Conservation (phyloP, 1,140 invertebrate genomes). For the Drosophila persimilis region DNA sequence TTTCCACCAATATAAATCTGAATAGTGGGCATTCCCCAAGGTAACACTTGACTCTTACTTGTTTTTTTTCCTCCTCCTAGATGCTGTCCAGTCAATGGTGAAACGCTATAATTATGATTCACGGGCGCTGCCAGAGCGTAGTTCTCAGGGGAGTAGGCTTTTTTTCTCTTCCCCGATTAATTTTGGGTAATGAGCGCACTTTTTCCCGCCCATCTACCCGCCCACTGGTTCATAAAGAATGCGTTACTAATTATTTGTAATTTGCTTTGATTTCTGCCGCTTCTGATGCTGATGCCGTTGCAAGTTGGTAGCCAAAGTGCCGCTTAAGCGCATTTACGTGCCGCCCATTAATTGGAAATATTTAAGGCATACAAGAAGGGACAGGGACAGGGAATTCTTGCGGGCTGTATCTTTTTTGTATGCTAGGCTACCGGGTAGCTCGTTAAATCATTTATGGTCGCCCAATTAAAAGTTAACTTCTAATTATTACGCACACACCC, state of each 20-base stretch:
- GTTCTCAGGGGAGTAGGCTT: conserved; percentile 16
- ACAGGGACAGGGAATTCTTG: not conserved
- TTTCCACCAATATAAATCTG: not conserved
- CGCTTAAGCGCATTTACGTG: conserved; percentile 60
- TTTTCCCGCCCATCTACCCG: not conserved
- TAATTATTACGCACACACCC: conserved; percentile 50
- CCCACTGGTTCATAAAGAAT: conserved; percentile 24
- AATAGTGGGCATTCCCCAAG: too few species aligned
- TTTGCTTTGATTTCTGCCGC: conserved; percentile 65
- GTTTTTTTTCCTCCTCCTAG: too few species aligned
- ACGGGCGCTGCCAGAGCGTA: conserved; percentile 14
- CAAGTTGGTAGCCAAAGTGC: conserved; percentile 44
- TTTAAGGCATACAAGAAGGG: conserved; percentile 6
- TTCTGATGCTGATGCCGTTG: conserved; percentile 2
- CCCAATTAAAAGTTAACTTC: conserved; percentile 69
- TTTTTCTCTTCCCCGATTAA: conserved; percentile 15
- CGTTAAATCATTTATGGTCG: conserved; percentile 58
- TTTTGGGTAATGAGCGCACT: conserved; percentile 55
- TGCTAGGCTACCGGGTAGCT: conserved; percentile 11
- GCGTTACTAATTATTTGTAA: conserved; percentile 74
- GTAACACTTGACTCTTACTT: too few species aligned
- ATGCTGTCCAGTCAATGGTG: conserved; percentile 2
- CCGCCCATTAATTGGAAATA: conserved; percentile 55
- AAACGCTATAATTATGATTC: conserved; percentile 60
- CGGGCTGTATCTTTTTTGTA: conserved; percentile 13